Percentiles rank a stretch among this genome's conserved stretches.
Conservation (phyloP, 2,797 vertebrate genomes). For the Ateles fusciceps region DNA sequence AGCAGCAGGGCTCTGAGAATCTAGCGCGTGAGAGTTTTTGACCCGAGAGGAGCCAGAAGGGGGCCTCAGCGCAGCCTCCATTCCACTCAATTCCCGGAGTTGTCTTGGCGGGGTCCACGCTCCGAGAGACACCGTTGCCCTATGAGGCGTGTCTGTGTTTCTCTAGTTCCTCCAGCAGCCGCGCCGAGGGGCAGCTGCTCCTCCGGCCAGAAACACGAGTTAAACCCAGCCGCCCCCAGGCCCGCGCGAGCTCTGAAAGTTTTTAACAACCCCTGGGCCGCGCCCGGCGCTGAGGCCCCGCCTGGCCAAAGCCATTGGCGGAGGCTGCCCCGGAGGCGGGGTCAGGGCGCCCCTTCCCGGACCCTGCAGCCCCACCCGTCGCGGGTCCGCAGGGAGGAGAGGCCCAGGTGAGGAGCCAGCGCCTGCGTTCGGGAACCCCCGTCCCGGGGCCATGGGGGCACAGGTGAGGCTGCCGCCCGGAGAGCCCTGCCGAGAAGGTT, state of each 20-base stretch:
- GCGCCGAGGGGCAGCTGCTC: accelerated
- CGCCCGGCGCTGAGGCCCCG: neutral
- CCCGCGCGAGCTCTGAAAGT: neutral
- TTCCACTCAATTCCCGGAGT: neutral
- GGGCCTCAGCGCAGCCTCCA: neutral
- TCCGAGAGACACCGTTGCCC: neutral
- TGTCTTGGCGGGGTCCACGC: neutral
- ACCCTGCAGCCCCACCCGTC: accelerated
- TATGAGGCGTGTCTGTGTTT: neutral
- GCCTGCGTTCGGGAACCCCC: neutral
- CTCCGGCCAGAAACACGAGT: accelerated
- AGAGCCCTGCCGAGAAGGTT: slow-evolving; percentile 73
- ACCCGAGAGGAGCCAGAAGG: neutral
- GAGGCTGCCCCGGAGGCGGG: neutral
- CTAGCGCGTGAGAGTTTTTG: neutral
- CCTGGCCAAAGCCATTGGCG: neutral
- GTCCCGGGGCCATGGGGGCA: slow-evolving; percentile 54
- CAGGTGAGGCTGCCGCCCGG: slow-evolving; percentile 58
- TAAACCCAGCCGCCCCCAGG: accelerated
- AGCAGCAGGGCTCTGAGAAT: neutral
- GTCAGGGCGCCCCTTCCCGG: accelerated
- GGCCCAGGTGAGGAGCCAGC: neutral
- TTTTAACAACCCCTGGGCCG: accelerated
- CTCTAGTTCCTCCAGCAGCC: neutral
- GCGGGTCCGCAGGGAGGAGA: accelerated